Percentiles rank a stretch among this genome's conserved stretches.
Conservation (phyloP, 2,797 vertebrate species). For the Peromyscus nudipes region DNA sequence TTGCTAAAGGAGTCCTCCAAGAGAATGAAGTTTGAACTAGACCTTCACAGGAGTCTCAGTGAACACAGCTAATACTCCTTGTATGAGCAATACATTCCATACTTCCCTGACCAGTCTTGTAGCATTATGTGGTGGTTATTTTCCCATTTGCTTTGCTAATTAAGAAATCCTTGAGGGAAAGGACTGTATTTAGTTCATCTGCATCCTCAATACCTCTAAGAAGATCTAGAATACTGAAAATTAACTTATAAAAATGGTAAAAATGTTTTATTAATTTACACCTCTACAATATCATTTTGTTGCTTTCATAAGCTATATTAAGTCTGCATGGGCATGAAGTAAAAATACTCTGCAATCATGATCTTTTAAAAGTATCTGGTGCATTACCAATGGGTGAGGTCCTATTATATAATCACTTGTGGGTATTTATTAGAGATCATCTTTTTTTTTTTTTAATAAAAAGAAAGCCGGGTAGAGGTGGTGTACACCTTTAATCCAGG, state of each 20-base stretch:
- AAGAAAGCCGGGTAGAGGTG: neutral
- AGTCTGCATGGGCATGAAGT: neutral
- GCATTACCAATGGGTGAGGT: neutral
- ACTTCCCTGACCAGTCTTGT: neutral
- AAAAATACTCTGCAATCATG: neutral
- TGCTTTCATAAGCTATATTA: neutral
- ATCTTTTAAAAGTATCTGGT: neutral
- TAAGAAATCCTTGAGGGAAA: neutral
- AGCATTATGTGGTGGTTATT: neutral
- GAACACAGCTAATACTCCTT: conserved; percentile 5
- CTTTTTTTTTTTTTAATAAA: neutral
- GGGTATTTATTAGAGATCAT: neutral
- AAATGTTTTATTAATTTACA: neutral
- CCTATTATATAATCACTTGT: neutral
- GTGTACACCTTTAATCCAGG: neutral
- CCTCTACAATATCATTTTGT: neutral
- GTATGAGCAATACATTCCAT: neutral
- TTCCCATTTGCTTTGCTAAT: neutral
- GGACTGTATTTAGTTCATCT: neutral
- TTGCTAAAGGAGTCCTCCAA: neutral
- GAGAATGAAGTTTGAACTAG: conserved; percentile 23
- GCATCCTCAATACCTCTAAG: neutral
- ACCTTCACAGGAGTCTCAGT: neutral
- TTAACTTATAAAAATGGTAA: neutral
- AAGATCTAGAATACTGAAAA: neutral